Percentiles rank a stretch among this genome's conserved stretches.
Evolutionary conservation across 2,888 invertebrate species (phyloP).

Genomic region (Iselma pallidipennis): DNA sequence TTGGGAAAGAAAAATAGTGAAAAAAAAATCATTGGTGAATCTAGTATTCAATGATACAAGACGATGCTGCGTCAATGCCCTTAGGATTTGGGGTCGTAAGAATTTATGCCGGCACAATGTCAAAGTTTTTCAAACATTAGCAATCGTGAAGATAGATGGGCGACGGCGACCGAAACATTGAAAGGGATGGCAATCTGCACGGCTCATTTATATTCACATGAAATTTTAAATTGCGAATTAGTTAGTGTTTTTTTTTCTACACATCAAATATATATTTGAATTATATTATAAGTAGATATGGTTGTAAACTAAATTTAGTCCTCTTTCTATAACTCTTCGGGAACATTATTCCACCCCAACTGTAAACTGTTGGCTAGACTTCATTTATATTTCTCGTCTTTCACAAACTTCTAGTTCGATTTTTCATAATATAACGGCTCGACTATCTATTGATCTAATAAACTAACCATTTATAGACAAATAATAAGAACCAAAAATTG

Average conservation of each 20-base stretch:
- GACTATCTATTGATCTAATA: no score
- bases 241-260: no score
- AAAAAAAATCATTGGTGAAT: background rate
- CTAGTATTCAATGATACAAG: background rate
- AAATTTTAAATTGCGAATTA: background rate
- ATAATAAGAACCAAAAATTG: no score
- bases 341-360: no score
- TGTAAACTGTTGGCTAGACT: no score
- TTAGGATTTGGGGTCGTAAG: background rate
- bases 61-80: constrained; percentile 6
- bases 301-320: no score
- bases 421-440: no score
- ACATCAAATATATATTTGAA: background rate
- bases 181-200: background rate
- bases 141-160: background rate
- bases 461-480: no score
- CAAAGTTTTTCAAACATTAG: constrained; percentile 6
- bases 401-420: no score
- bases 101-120: constrained; percentile 4
- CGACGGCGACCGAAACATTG: background rate
- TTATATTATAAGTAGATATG: no score
- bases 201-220: background rate
- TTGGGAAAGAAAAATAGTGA: background rate
- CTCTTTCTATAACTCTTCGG: no score
- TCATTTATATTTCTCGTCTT: no score